These are phyloP conservation scores for Fistularia tabacaria DNA, from an alignment of 2,797 vertebrate species.

Conservation along the genomic window DNA sequence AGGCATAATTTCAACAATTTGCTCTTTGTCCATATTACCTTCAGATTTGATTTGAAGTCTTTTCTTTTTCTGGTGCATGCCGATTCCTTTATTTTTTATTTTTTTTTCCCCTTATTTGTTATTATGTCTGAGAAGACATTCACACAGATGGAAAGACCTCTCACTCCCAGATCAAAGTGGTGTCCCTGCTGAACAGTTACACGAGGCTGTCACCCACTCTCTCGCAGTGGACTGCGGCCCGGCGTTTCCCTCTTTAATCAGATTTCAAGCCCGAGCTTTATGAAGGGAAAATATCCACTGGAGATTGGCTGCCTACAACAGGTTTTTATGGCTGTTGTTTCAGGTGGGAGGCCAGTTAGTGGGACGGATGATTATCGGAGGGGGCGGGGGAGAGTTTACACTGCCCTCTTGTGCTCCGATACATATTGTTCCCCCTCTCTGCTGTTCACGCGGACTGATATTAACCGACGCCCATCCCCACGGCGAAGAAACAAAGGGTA, in stretches of 20 bases:
- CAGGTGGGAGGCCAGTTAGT: conserved; percentile 72
- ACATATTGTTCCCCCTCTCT: conserved; percentile 58
- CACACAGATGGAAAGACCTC: conserved; percentile 80
- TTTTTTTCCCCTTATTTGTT: conserved; percentile 32
- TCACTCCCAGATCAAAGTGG: conserved; percentile 80
- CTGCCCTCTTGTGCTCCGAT: conserved; percentile 76
- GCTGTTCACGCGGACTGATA: conserved; percentile 46
- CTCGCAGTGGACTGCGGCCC: conserved; percentile 79
- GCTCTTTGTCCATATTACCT: no score
- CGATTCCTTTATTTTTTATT: conserved; percentile 19
- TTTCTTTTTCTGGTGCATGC: not conserved
- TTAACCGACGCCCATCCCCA: conserved; percentile 39
- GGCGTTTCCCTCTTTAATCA: conserved; percentile 80
- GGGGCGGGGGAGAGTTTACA: conserved; percentile 62
- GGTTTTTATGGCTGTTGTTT: conserved; percentile 76
- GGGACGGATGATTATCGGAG: conserved; percentile 55
- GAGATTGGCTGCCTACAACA: conserved; percentile 75
- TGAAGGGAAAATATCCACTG: conserved; percentile 59
- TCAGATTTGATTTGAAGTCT: no score
- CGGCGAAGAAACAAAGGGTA: conserved; percentile 37
- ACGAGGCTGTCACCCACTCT: conserved; percentile 81
- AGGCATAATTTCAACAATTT: no score
- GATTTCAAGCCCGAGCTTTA: conserved; percentile 56
- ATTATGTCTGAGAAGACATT: conserved; percentile 54
- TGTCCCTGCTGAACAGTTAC: conserved; percentile 82